These are phyloP conservation scores for Sphyrna mokarran DNA, from an alignment of 2,113 vertebrate species.

Conservation along the genomic window DNA sequence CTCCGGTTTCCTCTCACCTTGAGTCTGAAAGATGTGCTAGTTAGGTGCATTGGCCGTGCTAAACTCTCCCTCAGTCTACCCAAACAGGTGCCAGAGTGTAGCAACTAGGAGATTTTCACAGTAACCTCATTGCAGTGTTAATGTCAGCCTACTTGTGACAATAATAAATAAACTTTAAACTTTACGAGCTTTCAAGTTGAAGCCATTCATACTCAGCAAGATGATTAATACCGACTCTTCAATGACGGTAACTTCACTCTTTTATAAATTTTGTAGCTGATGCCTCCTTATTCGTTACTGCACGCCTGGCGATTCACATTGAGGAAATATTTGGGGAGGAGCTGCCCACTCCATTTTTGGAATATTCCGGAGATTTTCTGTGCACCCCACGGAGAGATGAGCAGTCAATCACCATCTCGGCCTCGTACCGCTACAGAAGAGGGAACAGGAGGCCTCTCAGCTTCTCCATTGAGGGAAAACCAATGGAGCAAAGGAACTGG, in stretches of 20 bases:
- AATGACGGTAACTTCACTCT: background rate
- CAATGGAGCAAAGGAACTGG: constrained; percentile 64
- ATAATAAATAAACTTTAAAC: background rate
- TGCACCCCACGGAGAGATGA: constrained; percentile 69
- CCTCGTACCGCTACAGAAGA: constrained; percentile 53
- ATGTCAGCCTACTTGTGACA: no score
- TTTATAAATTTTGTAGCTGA: constrained; percentile 50
- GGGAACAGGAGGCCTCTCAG: constrained; percentile 58
- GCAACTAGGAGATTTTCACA: no score
- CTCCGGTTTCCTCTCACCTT: no score
- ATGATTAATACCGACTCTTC: background rate
- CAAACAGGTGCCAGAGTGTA: no score
- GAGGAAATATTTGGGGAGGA: constrained; percentile 46
- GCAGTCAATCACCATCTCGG: constrained; percentile 63
- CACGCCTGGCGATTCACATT: constrained; percentile 63
- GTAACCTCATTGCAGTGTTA: no score
- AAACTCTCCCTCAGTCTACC: no score
- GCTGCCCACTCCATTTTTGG: background rate
- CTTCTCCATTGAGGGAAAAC: constrained; percentile 66
- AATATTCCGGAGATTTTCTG: constrained; percentile 49
- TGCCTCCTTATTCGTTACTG: constrained; percentile 59
- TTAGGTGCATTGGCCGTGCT: no score
- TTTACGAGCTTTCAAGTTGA: background rate
- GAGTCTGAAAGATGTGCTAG: no score
- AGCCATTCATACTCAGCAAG: background rate